Evolutionary conservation across 1,140 invertebrate species (phyloP).

Genomic region (Popillia japonica): DNA sequence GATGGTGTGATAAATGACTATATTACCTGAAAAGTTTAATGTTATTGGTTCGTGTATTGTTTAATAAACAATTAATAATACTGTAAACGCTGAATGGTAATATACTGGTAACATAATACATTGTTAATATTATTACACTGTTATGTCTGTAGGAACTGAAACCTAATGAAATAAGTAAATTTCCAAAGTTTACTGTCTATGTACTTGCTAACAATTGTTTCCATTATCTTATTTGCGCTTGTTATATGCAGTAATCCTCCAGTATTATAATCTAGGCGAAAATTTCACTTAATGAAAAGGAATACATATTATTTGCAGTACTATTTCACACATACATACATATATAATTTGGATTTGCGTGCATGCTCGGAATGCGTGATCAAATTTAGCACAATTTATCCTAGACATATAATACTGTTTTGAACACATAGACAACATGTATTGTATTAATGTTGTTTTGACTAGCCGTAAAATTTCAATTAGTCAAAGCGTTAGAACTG

Average conservation of each 20-base stretch:
- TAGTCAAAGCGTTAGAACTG: too few species aligned
- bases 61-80: too few species aligned
- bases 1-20: too few species aligned
- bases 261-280: neutral
- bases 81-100: too few species aligned
- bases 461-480: too few species aligned
- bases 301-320: neutral
- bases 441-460: too few species aligned
- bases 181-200: neutral
- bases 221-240: neutral
- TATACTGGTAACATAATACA: too few species aligned
- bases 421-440: too few species aligned
- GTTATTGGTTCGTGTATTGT: too few species aligned
- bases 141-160: too few species aligned
- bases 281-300: slow-evolving; percentile 3
- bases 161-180: neutral
- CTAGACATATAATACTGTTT: neutral
- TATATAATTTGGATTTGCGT: neutral
- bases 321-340: neutral
- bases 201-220: neutral
- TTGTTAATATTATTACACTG: too few species aligned
- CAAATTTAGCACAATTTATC: neutral
- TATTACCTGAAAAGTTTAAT: too few species aligned
- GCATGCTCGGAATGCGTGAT: neutral
- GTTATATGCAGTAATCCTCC: neutral